Evolutionary conservation across 2,113 vertebrate species (phyloP), one percentile per base, ranked within the genome.

Genomic region (Peucedramus taeniatus): DNA sequence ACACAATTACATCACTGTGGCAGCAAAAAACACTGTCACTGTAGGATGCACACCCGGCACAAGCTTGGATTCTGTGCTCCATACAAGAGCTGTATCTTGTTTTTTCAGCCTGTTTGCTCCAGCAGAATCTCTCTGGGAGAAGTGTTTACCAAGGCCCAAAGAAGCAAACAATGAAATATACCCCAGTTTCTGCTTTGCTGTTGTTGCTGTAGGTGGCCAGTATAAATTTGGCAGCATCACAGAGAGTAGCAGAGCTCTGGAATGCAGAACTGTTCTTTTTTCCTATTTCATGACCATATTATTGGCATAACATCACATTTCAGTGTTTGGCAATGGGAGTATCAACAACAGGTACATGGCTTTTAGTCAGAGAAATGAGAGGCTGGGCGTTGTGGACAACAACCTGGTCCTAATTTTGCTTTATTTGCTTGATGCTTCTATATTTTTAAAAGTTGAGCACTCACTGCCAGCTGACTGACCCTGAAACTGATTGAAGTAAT

Each of bases 1-100:
- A n/a, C 26, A 35, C 1, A 11, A 13, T 44, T 37, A 39, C 13
- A 18, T 47, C 22, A 11, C 15, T 56, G 16, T 15, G 6, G n/a
- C 27, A 75, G 4, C 37, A 56, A 42, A 68, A 82, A 40, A 20
- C 37, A 15, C 19, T n/a, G 31, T 27, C 42, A 15, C 53, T 33
- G 27, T 15, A 80, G 33, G 28, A 47, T 20, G 33, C 6, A 30
- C 15, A 20, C 30, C 16, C 42, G n/a, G 31, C 35, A 37, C 1
- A 3, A 21, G 28, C 8, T 61, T 0, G 0, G 6, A 18, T 44
- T 60, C 27, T 64, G 54, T 24, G 2, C 37, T 57, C 33, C 11
- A n/a, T 7, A 8, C 23, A 10, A 10, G 44, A 45, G 20, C 7
- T 76, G 7, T 30, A 31, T 22, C 45, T 61, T 6, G 1, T 16